phyloP scores from a whole-genome alignment of 92 coral and sea anemone species.

The Siderastrea radians region DNA sequence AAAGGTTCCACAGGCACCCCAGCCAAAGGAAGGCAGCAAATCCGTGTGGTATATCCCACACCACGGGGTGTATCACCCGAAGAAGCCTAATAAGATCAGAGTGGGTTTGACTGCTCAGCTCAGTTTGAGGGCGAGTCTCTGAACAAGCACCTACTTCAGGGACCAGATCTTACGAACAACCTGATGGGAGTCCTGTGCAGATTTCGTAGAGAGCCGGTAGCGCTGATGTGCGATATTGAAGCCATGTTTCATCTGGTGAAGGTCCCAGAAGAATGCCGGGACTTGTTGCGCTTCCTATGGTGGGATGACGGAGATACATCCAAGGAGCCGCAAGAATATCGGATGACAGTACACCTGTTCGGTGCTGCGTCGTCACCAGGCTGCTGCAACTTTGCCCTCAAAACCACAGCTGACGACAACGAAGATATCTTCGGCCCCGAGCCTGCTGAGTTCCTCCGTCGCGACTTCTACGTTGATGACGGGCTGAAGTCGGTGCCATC shows the following conservation, averaged over 20 bases:
- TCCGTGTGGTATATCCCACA: no score
- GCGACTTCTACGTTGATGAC: conserved; percentile 7
- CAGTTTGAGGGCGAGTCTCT: conserved; percentile 8
- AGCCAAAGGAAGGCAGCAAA: no score
- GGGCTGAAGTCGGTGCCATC: conserved; percentile 7
- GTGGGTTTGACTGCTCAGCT: conserved; percentile 3
- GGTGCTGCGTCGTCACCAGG: conserved; percentile 9
- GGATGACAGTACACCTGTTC: conserved; percentile 11
- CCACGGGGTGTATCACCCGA: no score
- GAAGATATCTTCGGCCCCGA: not conserved
- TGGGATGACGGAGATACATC: conserved; percentile 9
- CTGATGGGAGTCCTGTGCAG: conserved; percentile 7
- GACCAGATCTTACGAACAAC: conserved; percentile 10
- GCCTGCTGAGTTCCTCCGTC: conserved; percentile 1
- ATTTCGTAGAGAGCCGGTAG: conserved; percentile 11
- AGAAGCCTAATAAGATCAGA: not conserved
- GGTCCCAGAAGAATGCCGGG: conserved; percentile 1
- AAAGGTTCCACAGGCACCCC: no score
- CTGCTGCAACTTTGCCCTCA: not conserved
- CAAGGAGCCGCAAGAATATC: not conserved
- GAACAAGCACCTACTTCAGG: conserved; percentile 14
- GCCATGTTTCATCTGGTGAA: conserved; percentile 9
- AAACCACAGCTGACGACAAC: conserved; percentile 7
- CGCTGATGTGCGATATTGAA: conserved; percentile 8
- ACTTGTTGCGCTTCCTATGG: conserved; percentile 10